phyloP scores from a whole-genome alignment of 2,888 invertebrate genomes.

The Steromphala cineraria region DNA sequence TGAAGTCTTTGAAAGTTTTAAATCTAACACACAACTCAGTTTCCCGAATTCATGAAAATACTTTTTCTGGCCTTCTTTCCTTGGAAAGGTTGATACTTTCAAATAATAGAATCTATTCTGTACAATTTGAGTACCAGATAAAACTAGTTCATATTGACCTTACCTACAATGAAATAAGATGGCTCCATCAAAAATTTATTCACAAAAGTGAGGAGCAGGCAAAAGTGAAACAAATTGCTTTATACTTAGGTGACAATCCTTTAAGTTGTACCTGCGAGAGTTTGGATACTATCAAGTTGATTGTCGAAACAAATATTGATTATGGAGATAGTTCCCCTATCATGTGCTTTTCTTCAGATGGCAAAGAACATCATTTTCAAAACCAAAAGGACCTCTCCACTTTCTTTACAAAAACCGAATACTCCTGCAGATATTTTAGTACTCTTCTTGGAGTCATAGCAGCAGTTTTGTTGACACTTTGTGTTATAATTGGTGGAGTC shows the following conservation, averaged over 20 bases:
- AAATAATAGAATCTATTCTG: not conserved
- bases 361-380: constrained; percentile 4
- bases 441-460: not conserved
- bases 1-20: not conserved
- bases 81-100: not conserved
- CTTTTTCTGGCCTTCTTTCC: not conserved
- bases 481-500: not conserved
- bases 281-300: constrained; percentile 3
- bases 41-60: not conserved
- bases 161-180: not conserved
- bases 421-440: not conserved
- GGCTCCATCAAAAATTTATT: not conserved
- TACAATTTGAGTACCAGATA: not conserved
- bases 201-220: not conserved
- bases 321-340: not conserved
- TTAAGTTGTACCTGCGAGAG: constrained; percentile 16
- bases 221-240: not conserved
- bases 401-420: not conserved
- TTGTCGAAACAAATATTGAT: not conserved
- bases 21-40: not conserved
- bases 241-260: not conserved
- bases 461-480: constrained; percentile 17
- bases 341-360: not conserved
- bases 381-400: not conserved
- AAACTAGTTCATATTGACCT: constrained; percentile 16